Percentiles rank a stretch among this genome's conserved stretches.
phyloP scores from a whole-genome alignment of 37 sponge, comb jelly and placozoan species.

The Halichondria panicea region DNA sequence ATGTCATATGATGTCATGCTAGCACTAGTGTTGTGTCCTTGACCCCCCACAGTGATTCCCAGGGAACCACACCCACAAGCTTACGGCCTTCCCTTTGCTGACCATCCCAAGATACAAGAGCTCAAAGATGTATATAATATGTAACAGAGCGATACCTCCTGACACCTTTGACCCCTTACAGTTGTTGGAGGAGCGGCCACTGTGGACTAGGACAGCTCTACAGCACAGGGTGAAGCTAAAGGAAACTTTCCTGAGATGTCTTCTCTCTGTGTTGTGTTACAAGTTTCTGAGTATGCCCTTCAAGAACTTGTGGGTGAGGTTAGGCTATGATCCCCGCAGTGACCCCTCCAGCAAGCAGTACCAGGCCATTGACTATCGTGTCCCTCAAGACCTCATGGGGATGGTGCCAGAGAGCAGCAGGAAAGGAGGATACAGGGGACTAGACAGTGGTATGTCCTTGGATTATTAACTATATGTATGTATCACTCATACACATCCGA shows the following conservation, averaged over 20 bases:
- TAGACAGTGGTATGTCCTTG: neutral
- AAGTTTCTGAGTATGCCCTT: constrained; percentile 87
- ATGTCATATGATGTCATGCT: neutral
- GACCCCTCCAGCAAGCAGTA: constrained; percentile 63
- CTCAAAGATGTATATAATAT: neutral
- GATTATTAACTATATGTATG: neutral
- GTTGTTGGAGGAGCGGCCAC: constrained; percentile 86
- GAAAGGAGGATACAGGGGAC: neutral
- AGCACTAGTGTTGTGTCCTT: neutral
- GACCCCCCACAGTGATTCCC: constrained; percentile 33
- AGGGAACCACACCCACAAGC: constrained; percentile 46
- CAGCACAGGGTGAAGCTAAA: constrained; percentile 21
- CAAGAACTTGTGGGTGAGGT: constrained; percentile 80
- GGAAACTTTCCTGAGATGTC: neutral
- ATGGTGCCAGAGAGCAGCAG: constrained; percentile 5
- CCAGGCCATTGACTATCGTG: constrained; percentile 56
- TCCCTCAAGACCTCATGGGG: constrained; percentile 20
- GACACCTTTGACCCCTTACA: constrained; percentile 15
- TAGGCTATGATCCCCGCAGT: constrained; percentile 89
- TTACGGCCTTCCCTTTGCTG: neutral
- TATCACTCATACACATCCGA: neutral
- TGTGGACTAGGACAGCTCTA: constrained; percentile 77
- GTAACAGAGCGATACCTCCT: neutral
- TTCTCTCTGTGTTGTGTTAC: constrained; percentile 58
- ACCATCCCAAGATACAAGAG: constrained; percentile 23